These are phyloP conservation scores for Himalopsyche tibetana DNA, from an alignment of 2,888 invertebrate species.

Conservation along the genomic window DNA sequence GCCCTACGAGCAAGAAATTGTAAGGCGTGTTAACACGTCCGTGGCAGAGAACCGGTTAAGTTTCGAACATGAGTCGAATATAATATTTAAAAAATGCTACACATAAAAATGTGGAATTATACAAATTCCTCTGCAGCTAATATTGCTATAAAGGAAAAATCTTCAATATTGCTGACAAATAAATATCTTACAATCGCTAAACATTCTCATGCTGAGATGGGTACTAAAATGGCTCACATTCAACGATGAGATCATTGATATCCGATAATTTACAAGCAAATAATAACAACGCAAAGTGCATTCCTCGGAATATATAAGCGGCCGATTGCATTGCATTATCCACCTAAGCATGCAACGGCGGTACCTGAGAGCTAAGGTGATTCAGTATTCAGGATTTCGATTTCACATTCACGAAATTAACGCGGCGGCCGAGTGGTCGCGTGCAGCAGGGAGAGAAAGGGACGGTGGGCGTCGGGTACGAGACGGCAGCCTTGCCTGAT, in stretches of 20 bases:
- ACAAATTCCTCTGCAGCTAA: no score
- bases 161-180: no score
- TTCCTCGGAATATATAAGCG: slow-evolving; percentile 23
- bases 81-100: no score
- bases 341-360: not conserved
- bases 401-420: not conserved
- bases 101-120: no score
- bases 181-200: not conserved
- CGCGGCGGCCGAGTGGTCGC: not conserved
- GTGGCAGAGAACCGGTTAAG: no score
- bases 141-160: no score
- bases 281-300: slow-evolving; percentile 14
- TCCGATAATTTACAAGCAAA: slow-evolving; percentile 6
- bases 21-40: no score
- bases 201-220: not conserved
- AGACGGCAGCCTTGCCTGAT: slow-evolving; percentile 36
- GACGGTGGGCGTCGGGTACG: slow-evolving; percentile 15
- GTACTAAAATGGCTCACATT: not conserved
- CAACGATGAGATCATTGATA: slow-evolving; percentile 6
- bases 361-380: slow-evolving; percentile 14
- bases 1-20: no score
- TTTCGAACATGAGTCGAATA: no score
- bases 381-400: slow-evolving; percentile 23
- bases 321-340: slow-evolving; percentile 32
- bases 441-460: slow-evolving; percentile 25